Evolutionary conservation across 2,888 invertebrate genomes (phyloP).

Genomic region (Netelia melanura): DNA sequence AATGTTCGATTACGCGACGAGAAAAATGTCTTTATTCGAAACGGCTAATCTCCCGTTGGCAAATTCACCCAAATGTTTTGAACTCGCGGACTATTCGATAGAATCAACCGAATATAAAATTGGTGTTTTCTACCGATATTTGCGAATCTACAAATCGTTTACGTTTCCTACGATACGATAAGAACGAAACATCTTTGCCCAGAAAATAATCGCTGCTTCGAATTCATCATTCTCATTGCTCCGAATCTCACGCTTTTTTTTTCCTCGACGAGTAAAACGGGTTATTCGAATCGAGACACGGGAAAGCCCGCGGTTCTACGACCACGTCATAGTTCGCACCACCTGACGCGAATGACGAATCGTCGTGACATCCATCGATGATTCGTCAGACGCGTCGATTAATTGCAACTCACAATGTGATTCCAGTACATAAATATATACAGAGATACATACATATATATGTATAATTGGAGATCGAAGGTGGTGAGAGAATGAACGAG

Average conservation of each 20-base stretch:
- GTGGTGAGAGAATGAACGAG: constrained; percentile 35
- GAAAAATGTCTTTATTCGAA: not conserved
- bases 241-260: constrained; percentile 8
- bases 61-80: too few species aligned
- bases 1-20: not conserved
- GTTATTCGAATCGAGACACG: constrained; percentile 35
- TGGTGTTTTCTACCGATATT: too few species aligned
- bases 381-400: constrained; percentile 47
- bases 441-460: constrained; percentile 7
- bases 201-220: not conserved
- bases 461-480: constrained; percentile 26
- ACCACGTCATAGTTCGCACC: constrained; percentile 26
- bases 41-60: too few species aligned
- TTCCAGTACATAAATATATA: not conserved
- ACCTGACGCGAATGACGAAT: constrained; percentile 60
- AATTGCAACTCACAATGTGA: constrained; percentile 50
- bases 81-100: too few species aligned
- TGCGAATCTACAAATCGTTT: too few species aligned
- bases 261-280: not conserved
- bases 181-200: not conserved
- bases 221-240: not conserved
- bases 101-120: too few species aligned
- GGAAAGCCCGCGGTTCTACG: constrained; percentile 37
- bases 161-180: not conserved
- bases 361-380: constrained; percentile 47